phyloP scores from a whole-genome alignment of 2,113 vertebrate species.

The Parus major region DNA sequence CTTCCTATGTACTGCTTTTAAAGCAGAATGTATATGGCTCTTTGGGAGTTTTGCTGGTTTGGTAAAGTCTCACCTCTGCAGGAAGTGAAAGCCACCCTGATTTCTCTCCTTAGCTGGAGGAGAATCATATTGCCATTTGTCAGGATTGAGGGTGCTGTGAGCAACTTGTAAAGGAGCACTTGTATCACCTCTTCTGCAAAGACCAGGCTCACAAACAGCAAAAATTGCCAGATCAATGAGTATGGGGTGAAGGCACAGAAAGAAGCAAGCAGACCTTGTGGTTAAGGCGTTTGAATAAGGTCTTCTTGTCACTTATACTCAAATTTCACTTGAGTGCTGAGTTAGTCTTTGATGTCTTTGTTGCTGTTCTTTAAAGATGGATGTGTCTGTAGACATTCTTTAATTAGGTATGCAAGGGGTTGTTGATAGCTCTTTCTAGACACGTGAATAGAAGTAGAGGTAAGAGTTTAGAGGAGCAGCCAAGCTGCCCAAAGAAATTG shows the following conservation, averaged over 20 bases:
- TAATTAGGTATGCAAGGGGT: not conserved
- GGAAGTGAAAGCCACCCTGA: not conserved
- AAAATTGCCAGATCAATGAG: not conserved
- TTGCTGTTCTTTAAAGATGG: not conserved
- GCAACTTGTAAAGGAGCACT: not conserved
- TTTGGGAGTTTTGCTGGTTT: not conserved
- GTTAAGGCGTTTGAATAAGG: not conserved
- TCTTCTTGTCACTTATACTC: not conserved
- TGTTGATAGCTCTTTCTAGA: not conserved
- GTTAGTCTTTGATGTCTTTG: not conserved
- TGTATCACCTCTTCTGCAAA: not conserved
- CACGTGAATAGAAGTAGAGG: not conserved
- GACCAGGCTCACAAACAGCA: not conserved
- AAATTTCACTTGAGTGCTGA: not conserved
- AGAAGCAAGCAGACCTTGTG: not conserved
- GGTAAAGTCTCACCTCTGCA: not conserved
- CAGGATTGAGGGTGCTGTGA: not conserved
- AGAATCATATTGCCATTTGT: not conserved
- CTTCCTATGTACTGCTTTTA: not conserved
- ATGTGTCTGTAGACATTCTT: not conserved
- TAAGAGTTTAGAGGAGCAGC: not conserved
- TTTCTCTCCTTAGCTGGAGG: not conserved
- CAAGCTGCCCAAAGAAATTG: not conserved
- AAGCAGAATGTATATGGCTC: not conserved
- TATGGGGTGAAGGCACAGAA: not conserved